Evolutionary conservation across 2,888 invertebrate genomes (phyloP).

Genomic region (Copidosoma aretas): DNA sequence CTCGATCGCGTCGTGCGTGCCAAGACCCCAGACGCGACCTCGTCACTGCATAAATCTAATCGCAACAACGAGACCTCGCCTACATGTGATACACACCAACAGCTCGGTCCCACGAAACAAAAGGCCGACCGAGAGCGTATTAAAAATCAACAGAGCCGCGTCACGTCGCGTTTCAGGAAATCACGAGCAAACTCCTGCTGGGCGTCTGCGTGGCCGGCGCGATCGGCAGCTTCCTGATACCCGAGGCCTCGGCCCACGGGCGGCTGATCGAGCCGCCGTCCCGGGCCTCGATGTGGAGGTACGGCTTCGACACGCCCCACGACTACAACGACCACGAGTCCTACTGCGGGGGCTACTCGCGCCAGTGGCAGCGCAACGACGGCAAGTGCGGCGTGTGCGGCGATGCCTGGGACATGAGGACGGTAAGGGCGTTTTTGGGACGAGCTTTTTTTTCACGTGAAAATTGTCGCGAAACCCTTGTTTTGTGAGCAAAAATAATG

Average conservation of each 20-base stretch:
- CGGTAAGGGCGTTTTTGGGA: slow-evolving; percentile 52
- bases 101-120: too few species aligned
- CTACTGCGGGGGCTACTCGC: slow-evolving; percentile 85
- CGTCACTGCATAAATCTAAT: too few species aligned
- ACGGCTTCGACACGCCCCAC: slow-evolving; percentile 85
- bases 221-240: slow-evolving; percentile 41
- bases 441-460: too few species aligned
- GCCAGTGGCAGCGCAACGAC: slow-evolving; percentile 80
- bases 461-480: too few species aligned
- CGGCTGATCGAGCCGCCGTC: slow-evolving; percentile 86
- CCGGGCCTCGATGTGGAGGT: slow-evolving; percentile 86
- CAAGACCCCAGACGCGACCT: too few species aligned
- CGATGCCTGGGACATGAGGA: slow-evolving; percentile 77
- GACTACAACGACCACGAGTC: slow-evolving; percentile 90
- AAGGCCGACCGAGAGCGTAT: too few species aligned
- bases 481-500: too few species aligned
- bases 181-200: neutral
- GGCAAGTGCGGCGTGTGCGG: slow-evolving; percentile 90
- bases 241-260: slow-evolving; percentile 69
- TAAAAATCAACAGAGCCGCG: neutral
- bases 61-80: too few species aligned
- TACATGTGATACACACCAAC: too few species aligned
- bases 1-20: too few species aligned
- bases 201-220: slow-evolving; percentile 3
- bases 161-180: neutral